Percentiles rank a stretch among this genome's conserved stretches.
Conservation (phyloP, 2,113 vertebrate genomes). For the Pterocles gutturalis region DNA sequence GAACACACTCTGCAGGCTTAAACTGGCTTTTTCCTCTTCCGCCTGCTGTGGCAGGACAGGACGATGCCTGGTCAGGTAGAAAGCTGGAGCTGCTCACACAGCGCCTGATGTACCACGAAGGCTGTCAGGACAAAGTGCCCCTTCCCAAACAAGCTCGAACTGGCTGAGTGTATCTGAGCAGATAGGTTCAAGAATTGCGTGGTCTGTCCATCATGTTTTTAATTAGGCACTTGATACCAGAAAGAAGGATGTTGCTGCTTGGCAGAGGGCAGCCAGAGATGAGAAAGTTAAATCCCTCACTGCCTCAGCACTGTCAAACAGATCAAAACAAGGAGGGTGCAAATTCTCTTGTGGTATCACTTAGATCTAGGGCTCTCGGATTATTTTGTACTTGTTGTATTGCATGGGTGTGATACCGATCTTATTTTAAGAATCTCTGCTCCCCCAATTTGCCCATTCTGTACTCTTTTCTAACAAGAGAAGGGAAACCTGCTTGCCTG, state of each 20-base stretch:
- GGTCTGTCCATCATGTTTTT: not conserved
- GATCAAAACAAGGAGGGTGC: not conserved
- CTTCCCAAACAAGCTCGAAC: not conserved
- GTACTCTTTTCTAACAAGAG: not conserved
- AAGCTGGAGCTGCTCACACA: not conserved
- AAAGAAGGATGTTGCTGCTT: not conserved
- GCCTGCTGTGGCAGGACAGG: not conserved
- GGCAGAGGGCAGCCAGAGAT: not conserved
- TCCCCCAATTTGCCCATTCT: not conserved
- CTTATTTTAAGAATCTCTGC: not conserved
- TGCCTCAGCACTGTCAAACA: not conserved
- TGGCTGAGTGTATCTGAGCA: not conserved
- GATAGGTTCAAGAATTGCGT: not conserved
- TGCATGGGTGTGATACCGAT: not conserved
- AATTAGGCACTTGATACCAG: rapidly evolving
- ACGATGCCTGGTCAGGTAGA: rapidly evolving
- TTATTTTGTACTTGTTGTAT: not conserved
- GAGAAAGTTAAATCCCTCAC: not conserved
- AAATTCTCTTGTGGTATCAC: not conserved
- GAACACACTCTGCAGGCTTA: rapidly evolving
- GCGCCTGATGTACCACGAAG: rapidly evolving
- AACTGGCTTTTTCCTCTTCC: not conserved
- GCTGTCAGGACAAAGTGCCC: not conserved
- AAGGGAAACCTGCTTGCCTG: not conserved
- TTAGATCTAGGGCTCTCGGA: not conserved